Base-by-base conservation (phyloP, 2,797 vertebrate genomes). In the Trachurus trachurus region DNA sequence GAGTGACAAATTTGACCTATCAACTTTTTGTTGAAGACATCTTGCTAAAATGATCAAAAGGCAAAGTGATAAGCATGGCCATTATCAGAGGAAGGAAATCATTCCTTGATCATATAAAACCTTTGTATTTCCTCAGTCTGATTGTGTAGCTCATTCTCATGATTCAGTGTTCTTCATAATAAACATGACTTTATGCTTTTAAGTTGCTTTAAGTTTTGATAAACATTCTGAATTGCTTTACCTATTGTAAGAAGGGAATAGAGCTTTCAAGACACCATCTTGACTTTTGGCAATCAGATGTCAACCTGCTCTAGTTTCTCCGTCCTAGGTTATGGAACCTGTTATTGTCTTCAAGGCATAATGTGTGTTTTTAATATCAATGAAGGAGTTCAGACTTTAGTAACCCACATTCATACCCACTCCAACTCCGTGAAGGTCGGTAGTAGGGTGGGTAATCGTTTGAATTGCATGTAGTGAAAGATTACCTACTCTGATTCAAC, bases 401-500 rank as follows among this genome's bases (percentile, higher is more conserved):
- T 64, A 37, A 9, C 31, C 31, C 15, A 1, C 12, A 44, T 17
- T 66, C 16, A 49, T 19, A 26, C 29, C 1, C 12, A 9, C 9
- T 22, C 16, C 5, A 47, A 39, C 26, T 21, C 29, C 65, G 0
- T 40, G 34, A 9, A 8, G 34, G 34, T 37, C 34, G 8, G 37
- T 21, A 66, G 52, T 16, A 9, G 53, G 76, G 44, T 57, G 37
- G 4, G 13, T 16, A 50, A 74, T 73, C n/a, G 44, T 74, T 78
- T 63, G 50, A 42, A 53, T 16, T 52, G 64, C 26, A 56, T 65
- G 49, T 34, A 45, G 47, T 68, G 8, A 73, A 72, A 21, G 40
- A 59, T 81, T 71, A 49, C 13, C 42, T 22, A 21, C 37, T 61
- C 1, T 47, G 44, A 57, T n/a, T 70, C 45, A 68, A 66, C 56